Base-by-base conservation (phyloP, 1,140 invertebrate species). In the Drosophila insularis region DNA sequence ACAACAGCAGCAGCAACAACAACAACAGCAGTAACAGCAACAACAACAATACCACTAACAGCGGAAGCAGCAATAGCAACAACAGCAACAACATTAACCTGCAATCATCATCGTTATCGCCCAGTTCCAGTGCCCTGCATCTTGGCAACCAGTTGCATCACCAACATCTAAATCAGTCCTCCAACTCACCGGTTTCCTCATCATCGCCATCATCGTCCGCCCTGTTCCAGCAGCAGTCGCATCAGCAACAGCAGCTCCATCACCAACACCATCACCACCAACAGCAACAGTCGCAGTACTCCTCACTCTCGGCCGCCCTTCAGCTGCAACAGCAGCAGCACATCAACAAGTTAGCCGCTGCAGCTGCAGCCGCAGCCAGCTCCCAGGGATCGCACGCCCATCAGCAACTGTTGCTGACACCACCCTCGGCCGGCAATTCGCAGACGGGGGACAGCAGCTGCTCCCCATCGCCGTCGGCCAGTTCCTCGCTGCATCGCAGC, bases 401-500 rank as follows among this genome's bases (percentile, higher is more conserved):
- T 92, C 90, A 91, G 60, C 90, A 91, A 61, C 65, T 91, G 62
- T 63, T 91, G 68, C 72, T 91, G n/a, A 91, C 90, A 53, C 90
- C 90, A 4, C 90, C 90, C n/a, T 91, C 90, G 27, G 86, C 68
- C 21, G 77, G 75, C 61, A 90, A 90, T 21, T 93, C 89, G 90
- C 61, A 93, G 91, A 53, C 91, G 73, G 74, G 92, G 74, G 71
- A 92, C 93, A 53, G 94, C 93, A 86, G 90, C 78, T 91, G 84
- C 61, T 94, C 94, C 58, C 93, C 94, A 10, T 90, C 90, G 40
- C 92, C 94, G 23, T 92, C 93, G 63, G 93, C 93, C 53, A 92
- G 94, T 19, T 94, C 94, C 11, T 85, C 82, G 56, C 69, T 85
- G 68, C 82, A 85, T 69, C 81, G 94, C 91, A 93, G 95, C 95